Conservation (phyloP, 1,140 invertebrate genomes). For the Zaprionus lachaisei region DNA sequence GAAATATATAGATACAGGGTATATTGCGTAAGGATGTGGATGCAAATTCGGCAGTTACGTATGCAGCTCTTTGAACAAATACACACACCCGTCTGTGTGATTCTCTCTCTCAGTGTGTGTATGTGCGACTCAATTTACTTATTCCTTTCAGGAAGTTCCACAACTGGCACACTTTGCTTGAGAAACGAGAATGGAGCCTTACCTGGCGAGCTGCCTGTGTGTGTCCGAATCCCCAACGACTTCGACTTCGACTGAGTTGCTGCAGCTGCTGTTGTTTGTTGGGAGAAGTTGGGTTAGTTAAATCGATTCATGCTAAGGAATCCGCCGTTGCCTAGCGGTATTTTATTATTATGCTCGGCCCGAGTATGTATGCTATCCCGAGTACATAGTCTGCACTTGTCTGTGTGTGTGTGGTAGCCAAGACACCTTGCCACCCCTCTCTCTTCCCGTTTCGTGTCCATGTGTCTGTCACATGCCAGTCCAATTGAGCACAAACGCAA, state of each 20-base stretch:
- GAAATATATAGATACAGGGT: conserved; percentile 2
- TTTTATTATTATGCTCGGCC: conserved; percentile 73
- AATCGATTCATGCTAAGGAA: conserved; percentile 82
- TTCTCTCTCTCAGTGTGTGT: background rate
- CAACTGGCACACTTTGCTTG: conserved; percentile 65
- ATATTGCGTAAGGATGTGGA: conserved; percentile 58
- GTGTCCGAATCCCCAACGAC: conserved; percentile 52
- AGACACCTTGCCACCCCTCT: conserved; percentile 4
- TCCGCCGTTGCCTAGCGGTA: conserved; percentile 80
- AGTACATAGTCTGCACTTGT: background rate
- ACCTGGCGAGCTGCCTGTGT: conserved; percentile 52
- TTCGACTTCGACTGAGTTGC: conserved; percentile 44
- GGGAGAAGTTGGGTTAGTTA: conserved; percentile 55
- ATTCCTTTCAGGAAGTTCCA: conserved; percentile 16
- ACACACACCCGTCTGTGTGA: background rate
- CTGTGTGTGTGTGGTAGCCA: conserved; percentile 29
- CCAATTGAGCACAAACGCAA: conserved; percentile 72
- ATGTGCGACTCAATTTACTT: background rate
- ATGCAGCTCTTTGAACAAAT: background rate
- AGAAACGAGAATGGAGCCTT: conserved; percentile 31
- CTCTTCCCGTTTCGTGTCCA: conserved; percentile 21
- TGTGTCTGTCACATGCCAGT: conserved; percentile 62
- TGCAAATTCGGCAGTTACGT: conserved; percentile 4
- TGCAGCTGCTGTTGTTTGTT: conserved; percentile 35
- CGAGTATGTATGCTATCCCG: conserved; percentile 5